Percentiles rank a stretch among this genome's conserved stretches.
phyloP scores from a whole-genome alignment of 1,140 invertebrate genomes.

The Ooceraea biroi region DNA sequence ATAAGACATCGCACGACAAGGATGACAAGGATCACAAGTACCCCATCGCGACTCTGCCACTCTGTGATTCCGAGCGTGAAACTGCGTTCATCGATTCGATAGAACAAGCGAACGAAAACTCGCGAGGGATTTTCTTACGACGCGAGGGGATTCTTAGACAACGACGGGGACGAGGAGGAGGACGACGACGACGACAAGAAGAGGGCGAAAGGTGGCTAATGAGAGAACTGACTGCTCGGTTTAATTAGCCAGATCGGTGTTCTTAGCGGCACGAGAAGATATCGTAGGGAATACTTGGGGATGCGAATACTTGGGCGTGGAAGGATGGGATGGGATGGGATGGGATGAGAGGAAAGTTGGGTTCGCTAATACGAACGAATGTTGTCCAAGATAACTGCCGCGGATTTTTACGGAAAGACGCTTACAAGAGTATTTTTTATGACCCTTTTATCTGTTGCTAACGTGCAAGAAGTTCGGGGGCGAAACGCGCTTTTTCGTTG shows the following conservation, averaged over 20 bases:
- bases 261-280: slow-evolving; percentile 9
- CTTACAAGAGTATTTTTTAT: slow-evolving; percentile 78
- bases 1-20: slow-evolving; percentile 61
- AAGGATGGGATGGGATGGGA: neutral
- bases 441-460: slow-evolving; percentile 71
- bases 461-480: slow-evolving; percentile 49
- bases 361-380: slow-evolving; percentile 48
- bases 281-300: neutral
- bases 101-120: neutral
- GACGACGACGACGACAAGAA: neutral
- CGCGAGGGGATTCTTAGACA: slow-evolving; percentile 15
- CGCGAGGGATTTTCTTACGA: neutral
- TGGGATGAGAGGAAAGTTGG: neutral
- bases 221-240: slow-evolving; percentile 39
- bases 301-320: neutral
- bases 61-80: neutral
- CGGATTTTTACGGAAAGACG: slow-evolving; percentile 72
- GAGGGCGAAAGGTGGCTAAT: neutral
- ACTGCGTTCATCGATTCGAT: slow-evolving; percentile 39
- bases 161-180: neutral
- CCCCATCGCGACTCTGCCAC: neutral
- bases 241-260: slow-evolving; percentile 53
- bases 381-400: slow-evolving; percentile 54
- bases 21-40: neutral
- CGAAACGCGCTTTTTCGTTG: slow-evolving; percentile 62